phyloP scores from a whole-genome alignment of 2,888 invertebrate genomes.

The Hirtodrosophila duncani region DNA sequence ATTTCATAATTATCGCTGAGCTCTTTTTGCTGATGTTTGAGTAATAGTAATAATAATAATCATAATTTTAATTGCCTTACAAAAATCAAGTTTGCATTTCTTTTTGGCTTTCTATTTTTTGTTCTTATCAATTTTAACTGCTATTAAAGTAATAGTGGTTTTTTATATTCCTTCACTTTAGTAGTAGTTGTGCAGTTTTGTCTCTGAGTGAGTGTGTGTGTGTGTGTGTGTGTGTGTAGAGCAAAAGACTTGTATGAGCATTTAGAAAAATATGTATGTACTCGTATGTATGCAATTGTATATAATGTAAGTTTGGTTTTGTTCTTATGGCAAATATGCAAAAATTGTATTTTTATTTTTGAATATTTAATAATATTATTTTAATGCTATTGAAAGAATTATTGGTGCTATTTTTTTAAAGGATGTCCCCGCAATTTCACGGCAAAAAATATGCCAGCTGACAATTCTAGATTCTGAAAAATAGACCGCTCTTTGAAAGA shows the following conservation, averaged over 20 bases:
- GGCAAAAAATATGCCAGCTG: too few species aligned
- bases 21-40: too few species aligned
- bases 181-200: constrained; percentile 40
- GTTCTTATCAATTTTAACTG: constrained; percentile 47
- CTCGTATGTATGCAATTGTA: too few species aligned
- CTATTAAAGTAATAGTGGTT: constrained; percentile 66
- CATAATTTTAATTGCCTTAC: too few species aligned
- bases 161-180: constrained; percentile 31
- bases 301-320: constrained; percentile 35
- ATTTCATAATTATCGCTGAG: too few species aligned
- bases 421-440: too few species aligned
- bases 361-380: constrained; percentile 38
- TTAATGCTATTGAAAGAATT: constrained; percentile 16
- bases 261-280: constrained; percentile 66
- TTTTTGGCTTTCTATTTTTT: constrained; percentile 7
- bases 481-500: too few species aligned
- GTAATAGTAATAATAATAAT: too few species aligned
- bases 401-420: too few species aligned
- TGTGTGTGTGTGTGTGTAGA: constrained; percentile 29
- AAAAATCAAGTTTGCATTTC: too few species aligned
- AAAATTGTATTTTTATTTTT: constrained; percentile 26
- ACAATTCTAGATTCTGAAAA: too few species aligned
- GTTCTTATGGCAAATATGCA: constrained; percentile 23
- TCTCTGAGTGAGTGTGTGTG: constrained; percentile 16
- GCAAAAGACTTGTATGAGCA: constrained; percentile 61